A percentile compares a stretch with the other conserved stretches of the same genome.
These are phyloP conservation scores for Hyposoter dolosus DNA, from an alignment of 2,888 invertebrate genomes.

Conservation along the genomic window DNA sequence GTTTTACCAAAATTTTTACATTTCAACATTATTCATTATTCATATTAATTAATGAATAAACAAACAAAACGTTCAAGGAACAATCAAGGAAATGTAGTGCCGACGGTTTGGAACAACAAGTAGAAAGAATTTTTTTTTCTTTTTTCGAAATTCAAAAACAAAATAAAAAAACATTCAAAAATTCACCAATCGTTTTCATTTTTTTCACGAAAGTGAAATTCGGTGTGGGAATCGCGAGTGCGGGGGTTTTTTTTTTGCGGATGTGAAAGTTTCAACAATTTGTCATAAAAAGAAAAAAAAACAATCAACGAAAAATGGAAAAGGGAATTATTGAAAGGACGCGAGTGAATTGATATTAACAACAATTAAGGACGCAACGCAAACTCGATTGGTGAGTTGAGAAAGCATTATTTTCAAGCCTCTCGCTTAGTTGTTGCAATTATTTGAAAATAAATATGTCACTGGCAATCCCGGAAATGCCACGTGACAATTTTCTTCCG, in stretches of 20 bases:
- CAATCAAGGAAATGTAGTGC: too few species aligned
- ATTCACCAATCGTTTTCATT: neutral
- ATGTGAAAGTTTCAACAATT: conserved; percentile 2
- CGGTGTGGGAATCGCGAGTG: neutral
- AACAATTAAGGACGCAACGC: neutral
- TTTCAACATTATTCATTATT: too few species aligned
- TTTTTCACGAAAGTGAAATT: conserved; percentile 1
- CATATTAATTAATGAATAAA: neutral
- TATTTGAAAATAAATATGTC: too few species aligned
- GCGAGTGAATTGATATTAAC: neutral
- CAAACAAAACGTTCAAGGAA: neutral
- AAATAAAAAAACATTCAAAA: neutral
- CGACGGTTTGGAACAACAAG: neutral
- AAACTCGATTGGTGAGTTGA: neutral
- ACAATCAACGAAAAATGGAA: neutral
- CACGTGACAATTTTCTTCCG: neutral
- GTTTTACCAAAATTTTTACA: too few species aligned
- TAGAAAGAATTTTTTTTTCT: neutral
- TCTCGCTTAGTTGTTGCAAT: too few species aligned
- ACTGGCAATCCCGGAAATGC: neutral
- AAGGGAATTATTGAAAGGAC: neutral
- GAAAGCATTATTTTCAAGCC: neutral
- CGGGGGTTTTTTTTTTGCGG: neutral
- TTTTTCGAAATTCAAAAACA: neutral
- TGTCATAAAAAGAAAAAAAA: neutral